Conservation (phyloP, 2,888 invertebrate species). For the Spialia ferax region DNA sequence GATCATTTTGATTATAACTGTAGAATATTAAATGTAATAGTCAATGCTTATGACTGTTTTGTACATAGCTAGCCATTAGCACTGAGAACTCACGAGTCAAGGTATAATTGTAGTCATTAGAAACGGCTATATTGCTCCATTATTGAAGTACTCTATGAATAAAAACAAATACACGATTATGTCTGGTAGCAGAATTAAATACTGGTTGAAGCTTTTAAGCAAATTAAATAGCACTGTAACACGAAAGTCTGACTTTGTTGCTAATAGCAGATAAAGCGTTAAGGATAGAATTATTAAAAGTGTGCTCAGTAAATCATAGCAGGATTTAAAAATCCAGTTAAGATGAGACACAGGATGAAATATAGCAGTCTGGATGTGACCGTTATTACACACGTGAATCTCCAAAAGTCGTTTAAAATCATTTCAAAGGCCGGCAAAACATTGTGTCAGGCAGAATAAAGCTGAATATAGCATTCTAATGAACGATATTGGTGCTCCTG, state of each 20-base stretch:
- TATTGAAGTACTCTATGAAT: background rate
- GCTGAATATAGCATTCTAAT: slow-evolving; percentile 81
- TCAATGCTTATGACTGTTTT: background rate
- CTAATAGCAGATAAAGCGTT: background rate
- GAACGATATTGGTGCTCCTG: slow-evolving; percentile 81
- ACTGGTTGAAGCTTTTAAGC: slow-evolving; percentile 4
- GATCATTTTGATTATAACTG: background rate
- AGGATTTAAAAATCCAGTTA: slow-evolving; percentile 7
- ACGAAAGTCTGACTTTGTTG: background rate
- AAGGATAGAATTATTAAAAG: background rate
- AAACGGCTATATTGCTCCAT: background rate
- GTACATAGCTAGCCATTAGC: background rate
- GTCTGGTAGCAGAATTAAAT: background rate
- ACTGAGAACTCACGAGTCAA: background rate
- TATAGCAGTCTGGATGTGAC: background rate
- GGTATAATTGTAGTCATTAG: background rate
- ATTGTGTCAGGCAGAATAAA: slow-evolving; percentile 72
- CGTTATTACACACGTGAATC: slow-evolving; percentile 45
- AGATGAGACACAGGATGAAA: slow-evolving; percentile 21
- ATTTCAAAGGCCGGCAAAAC: slow-evolving; percentile 57
- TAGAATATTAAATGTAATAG: background rate
- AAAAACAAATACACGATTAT: background rate
- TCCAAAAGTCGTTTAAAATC: slow-evolving; percentile 69
- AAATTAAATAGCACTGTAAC: background rate
- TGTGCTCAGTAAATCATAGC: background rate